phyloP scores from a whole-genome alignment of 2,797 vertebrate genomes.

The Cyclura pinguis region DNA sequence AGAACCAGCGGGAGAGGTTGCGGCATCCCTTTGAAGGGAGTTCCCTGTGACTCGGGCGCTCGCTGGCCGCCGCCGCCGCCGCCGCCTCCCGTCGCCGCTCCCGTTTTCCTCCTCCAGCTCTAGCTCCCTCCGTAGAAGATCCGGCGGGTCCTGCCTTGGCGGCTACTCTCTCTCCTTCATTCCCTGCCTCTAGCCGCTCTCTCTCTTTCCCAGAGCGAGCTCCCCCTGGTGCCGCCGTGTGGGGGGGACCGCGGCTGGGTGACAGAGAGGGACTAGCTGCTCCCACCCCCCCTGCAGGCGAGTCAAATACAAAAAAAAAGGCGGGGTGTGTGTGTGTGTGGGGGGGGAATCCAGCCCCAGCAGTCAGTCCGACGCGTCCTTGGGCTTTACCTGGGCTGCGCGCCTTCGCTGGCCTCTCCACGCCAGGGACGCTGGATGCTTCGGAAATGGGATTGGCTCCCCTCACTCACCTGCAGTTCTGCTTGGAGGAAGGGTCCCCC shows the following conservation, averaged over 20 bases:
- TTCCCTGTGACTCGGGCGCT: not conserved
- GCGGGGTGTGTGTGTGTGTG: too few relatives aligned
- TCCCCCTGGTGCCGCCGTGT: conserved; percentile 58
- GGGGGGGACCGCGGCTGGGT: too few relatives aligned
- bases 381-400: too few relatives aligned
- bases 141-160: too few relatives aligned
- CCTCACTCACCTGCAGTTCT: not conserved
- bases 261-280: not conserved
- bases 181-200: too few relatives aligned
- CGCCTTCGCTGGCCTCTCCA: too few relatives aligned
- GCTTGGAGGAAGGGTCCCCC: not conserved
- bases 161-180: too few relatives aligned
- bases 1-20: not conserved
- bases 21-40: not conserved
- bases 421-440: too few relatives aligned
- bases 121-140: too few relatives aligned
- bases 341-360: too few relatives aligned
- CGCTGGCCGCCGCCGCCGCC: not conserved
- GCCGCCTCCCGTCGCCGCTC: not conserved
- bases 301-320: not conserved
- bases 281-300: not conserved
- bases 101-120: not conserved
- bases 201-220: conserved; percentile 9
- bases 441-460: not conserved
- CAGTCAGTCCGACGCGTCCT: too few relatives aligned